These are phyloP conservation scores for Periophthalmus magnuspinnatus DNA, from an alignment of 2,797 vertebrate genomes.

Conservation along the genomic window DNA sequence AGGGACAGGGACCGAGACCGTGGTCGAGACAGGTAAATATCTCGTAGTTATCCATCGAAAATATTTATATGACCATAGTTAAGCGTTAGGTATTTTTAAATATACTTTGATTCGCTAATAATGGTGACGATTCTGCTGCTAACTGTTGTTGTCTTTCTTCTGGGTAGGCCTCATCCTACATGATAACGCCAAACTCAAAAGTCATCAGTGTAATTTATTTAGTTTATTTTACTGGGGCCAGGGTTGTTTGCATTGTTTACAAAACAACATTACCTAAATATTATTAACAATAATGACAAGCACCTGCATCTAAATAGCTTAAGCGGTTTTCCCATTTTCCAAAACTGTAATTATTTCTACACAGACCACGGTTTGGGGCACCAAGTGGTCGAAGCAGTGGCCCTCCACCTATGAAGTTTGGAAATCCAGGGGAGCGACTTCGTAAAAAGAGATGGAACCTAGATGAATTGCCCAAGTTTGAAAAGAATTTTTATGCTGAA, in stretches of 20 bases:
- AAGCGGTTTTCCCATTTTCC: not conserved
- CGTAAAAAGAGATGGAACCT: slow-evolving; percentile 97
- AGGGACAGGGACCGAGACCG: slow-evolving; percentile 86
- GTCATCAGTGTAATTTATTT: not conserved
- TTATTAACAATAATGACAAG: not conserved
- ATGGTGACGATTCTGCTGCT: not conserved
- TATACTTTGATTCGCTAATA: not conserved
- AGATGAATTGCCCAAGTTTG: slow-evolving; percentile 93
- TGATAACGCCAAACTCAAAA: no score
- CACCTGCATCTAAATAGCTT: not conserved
- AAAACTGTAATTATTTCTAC: not conserved
- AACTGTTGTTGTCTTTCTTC: not conserved
- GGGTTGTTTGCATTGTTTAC: not conserved
- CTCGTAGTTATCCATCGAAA: not conserved
- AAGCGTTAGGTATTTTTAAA: not conserved
- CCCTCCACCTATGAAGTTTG: slow-evolving; percentile 89
- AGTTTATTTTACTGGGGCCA: not conserved
- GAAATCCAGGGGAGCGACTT: slow-evolving; percentile 94
- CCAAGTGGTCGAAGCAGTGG: slow-evolving; percentile 75
- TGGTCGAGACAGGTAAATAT: slow-evolving; percentile 80
- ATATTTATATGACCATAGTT: not conserved
- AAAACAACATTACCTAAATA: not conserved
- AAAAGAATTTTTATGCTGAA: slow-evolving; percentile 97
- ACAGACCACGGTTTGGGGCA: slow-evolving; percentile 80
- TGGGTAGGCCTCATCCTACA: not conserved